These are phyloP conservation scores for Temnothorax rugatulus DNA, from an alignment of 2,888 invertebrate genomes.

Conservation along the genomic window DNA sequence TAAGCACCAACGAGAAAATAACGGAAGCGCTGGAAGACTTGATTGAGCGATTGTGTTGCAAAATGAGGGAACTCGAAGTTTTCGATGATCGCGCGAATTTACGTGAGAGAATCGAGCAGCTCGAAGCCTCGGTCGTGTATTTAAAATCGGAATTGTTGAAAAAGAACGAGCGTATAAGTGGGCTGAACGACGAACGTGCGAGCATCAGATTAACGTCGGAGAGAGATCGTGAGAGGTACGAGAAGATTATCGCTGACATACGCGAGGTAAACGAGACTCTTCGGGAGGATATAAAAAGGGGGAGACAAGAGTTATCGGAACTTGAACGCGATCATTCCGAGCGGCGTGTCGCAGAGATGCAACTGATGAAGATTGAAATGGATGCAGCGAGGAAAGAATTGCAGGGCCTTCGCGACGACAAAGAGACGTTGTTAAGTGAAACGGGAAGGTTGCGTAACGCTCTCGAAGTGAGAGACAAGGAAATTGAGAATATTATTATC, in stretches of 20 bases:
- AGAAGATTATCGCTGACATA: constrained; percentile 48
- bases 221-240: constrained; percentile 58
- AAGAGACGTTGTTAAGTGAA: constrained; percentile 59
- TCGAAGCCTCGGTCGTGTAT: constrained; percentile 65
- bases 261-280: constrained; percentile 54
- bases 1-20: background rate
- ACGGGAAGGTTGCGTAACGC: constrained; percentile 55
- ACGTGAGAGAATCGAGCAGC: constrained; percentile 66
- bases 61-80: constrained; percentile 70
- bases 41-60: constrained; percentile 64
- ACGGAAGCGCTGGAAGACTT: constrained; percentile 52
- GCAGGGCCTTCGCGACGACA: constrained; percentile 57
- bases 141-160: constrained; percentile 58
- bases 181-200: constrained; percentile 57
- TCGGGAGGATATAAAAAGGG: constrained; percentile 38
- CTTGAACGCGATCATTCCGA: constrained; percentile 56
- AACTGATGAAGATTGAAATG: constrained; percentile 61
- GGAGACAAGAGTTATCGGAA: constrained; percentile 53
- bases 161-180: constrained; percentile 56
- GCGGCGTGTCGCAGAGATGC: constrained; percentile 53
- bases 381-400: constrained; percentile 56
- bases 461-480: constrained; percentile 62
- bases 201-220: constrained; percentile 55
- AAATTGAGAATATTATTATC: constrained; percentile 58
- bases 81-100: constrained; percentile 62